Evolutionary conservation across 1,140 invertebrate species (phyloP).

Genomic region (Platorchestia sp.): DNA sequence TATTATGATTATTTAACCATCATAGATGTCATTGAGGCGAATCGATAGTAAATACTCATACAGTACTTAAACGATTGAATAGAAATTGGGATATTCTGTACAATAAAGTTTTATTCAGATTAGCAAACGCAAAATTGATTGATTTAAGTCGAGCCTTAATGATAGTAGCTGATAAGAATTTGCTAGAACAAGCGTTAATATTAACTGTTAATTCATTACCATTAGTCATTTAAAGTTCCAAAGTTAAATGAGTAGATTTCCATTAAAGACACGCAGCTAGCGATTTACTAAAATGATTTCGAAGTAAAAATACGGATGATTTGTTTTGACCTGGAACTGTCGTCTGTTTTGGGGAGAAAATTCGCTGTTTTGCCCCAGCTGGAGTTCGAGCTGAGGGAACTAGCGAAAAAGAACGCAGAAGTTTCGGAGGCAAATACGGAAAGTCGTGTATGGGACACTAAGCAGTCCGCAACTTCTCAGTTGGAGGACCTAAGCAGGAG

Average conservation of each 20-base stretch:
- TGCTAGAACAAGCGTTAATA: neutral
- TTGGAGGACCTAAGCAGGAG: neutral
- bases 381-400: neutral
- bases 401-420: neutral
- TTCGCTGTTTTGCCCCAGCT: neutral
- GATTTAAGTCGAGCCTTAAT: too few relatives aligned
- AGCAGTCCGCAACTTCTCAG: neutral
- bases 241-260: neutral
- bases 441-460: neutral
- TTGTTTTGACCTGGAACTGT: neutral
- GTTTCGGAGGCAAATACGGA: neutral
- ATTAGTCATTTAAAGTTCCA: neutral
- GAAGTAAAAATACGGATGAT: neutral
- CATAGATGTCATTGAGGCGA: too few relatives aligned
- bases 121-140: too few relatives aligned
- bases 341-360: neutral
- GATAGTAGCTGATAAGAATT: too few relatives aligned
- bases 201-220: neutral
- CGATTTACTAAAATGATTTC: neutral
- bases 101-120: too few relatives aligned
- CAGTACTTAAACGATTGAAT: too few relatives aligned
- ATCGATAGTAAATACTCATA: too few relatives aligned
- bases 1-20: too few relatives aligned
- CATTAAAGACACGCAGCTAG: too few relatives aligned
- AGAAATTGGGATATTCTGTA: too few relatives aligned